Evolutionary conservation across 2,888 invertebrate genomes (phyloP), one percentile per base, ranked within the genome.

Genomic region (Drosophila paranaensis): DNA sequence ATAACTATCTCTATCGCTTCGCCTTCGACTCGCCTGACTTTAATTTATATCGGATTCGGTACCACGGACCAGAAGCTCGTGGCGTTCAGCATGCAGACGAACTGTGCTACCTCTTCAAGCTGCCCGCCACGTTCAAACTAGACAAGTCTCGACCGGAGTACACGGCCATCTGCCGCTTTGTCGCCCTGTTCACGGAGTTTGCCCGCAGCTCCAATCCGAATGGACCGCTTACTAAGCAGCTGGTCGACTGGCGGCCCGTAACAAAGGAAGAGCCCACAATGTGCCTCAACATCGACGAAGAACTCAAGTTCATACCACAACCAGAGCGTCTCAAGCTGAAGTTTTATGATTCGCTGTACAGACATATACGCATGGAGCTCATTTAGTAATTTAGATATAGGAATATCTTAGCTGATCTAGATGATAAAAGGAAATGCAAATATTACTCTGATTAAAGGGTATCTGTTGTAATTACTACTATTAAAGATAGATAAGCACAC

Each of bases 1-100:
- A 89, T 3, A 92, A 89, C 0, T 93, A 90, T 73, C 57, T 92
- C 0, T 92, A 91, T 61, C 89, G 92, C 14, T 93, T 93, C 50
- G 89, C 88, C 39, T 90, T 90, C 51, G 91, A 93, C 69, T 93
- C 93, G 0, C 74, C 82, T 3, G 79, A 82, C 51, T 92, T 91
- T 27, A 93, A 93, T 74, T 79, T 89, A 14, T 86, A 89, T 65
- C 89, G 91, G 13, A 66, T 85, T n/a, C 77, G 88, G 3, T 77
- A 57, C 3, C 64, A 74, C 10, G 92, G 90, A 0, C 77, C 77
- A 27, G 74, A 71, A 3, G 46, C 58, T 0, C 74, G 71, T 1
- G 92, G 91, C 13, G 83, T 75, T 2, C 40, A n/a, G 4, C 92
- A 92, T 80, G 89, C 73, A 0, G 92, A 91, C 71, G 91, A 91